Base-by-base conservation (phyloP, 2,888 invertebrate genomes). In the Nycteola revayana region DNA sequence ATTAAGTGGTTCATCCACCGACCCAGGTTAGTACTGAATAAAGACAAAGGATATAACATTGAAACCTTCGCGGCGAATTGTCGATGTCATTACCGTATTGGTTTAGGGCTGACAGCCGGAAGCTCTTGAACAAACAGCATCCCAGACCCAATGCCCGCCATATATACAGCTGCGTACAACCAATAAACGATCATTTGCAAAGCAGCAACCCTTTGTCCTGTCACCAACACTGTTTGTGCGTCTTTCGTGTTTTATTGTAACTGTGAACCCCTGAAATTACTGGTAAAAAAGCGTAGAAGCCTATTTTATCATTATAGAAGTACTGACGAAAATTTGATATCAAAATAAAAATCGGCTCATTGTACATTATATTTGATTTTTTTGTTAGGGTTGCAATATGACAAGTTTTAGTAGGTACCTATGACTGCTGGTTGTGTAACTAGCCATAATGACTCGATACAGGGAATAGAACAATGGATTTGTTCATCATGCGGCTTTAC, bases 11-110 rank as follows among this genome's bases (percentile, higher is more conserved):
- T 54, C 58, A 42, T 65, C 48, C 51, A 52, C 47, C 52, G 53
- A 54, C 50, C 47, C 44, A 53, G 44, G 44, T 39, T 46, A 33
- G 46, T 55, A 52, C 56, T 65, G 55, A 63, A 63, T 62, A 60
- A 57, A 56, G 56, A 53, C 56, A 60, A 60, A 66, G 43, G 51
- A 58, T 64, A 60, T 57, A 63, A 60, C 53, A 59, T 61, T 57
- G 51, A 59, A 68, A 60, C 60, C 59, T 60, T 51, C 45, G 55
- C 48, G 52, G 65, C 59, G 67, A 72, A 66, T 68, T 67, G 65
- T 55, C 60, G 56, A 62, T 60, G 62, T 73, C 68, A 75, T 76
- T 75, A 73, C 64, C 59, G 62, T 77, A 74, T 75, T 75, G 63
- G 67, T 68, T 73, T 72, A 75, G 75, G 75, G 48, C 55, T 66